Conservation (phyloP, 1,140 invertebrate species). For the Lerema accius region DNA sequence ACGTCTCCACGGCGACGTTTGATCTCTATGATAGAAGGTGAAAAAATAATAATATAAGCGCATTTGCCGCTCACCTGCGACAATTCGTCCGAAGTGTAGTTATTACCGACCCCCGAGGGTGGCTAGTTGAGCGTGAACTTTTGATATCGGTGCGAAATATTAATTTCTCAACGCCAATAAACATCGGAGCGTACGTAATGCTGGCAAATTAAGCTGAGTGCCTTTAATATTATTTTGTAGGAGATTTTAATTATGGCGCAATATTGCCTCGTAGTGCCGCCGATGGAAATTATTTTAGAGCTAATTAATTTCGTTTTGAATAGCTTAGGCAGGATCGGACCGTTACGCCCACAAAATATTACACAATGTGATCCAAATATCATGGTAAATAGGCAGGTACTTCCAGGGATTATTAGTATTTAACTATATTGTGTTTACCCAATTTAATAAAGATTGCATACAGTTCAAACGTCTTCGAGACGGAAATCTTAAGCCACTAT, state of each 20-base stretch:
- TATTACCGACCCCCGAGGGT: slow-evolving; percentile 70
- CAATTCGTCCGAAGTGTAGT: slow-evolving; percentile 71
- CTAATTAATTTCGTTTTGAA: slow-evolving; percentile 57
- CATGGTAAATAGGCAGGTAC: slow-evolving; percentile 10
- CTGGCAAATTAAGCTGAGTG: slow-evolving; percentile 79
- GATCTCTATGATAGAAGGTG: slow-evolving; percentile 66
- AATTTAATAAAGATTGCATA: slow-evolving; percentile 3
- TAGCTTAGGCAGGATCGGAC: slow-evolving; percentile 36
- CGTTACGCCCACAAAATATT: slow-evolving; percentile 27
- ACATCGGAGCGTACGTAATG: slow-evolving; percentile 74
- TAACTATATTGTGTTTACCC: background rate
- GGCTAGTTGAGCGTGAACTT: slow-evolving; percentile 80
- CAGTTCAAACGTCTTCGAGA: slow-evolving; percentile 18
- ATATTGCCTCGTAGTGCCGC: slow-evolving; percentile 55
- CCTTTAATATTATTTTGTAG: slow-evolving; percentile 76
- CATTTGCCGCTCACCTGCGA: slow-evolving; percentile 76
- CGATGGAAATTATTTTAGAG: slow-evolving; percentile 59
- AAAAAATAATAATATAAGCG: slow-evolving; percentile 80
- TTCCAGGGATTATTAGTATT: background rate
- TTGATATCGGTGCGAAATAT: slow-evolving; percentile 81
- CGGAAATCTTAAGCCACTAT: no score
- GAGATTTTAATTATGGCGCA: slow-evolving; percentile 74
- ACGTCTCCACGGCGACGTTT: slow-evolving; percentile 73
- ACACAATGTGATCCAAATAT: slow-evolving; percentile 26
- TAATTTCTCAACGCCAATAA: slow-evolving; percentile 80